phyloP scores from a whole-genome alignment of 2,113 vertebrate genomes.

The Clarias gariepinus region DNA sequence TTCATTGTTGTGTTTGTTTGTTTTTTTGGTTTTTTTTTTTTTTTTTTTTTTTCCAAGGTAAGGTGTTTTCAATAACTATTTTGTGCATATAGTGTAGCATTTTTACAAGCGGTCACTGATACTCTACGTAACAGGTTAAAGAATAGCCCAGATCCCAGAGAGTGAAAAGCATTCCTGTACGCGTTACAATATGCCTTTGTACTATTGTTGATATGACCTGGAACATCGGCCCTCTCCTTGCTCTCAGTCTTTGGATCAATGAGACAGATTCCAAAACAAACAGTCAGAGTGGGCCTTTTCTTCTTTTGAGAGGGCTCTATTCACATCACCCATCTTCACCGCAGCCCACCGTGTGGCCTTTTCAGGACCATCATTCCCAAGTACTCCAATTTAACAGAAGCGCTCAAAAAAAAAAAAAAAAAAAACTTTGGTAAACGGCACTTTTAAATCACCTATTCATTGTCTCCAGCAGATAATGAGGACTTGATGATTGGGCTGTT shows the following conservation, averaged over 20 bases:
- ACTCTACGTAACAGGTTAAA: constrained; percentile 47
- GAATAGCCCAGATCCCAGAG: constrained; percentile 50
- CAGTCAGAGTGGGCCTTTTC: constrained; percentile 69
- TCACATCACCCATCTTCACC: constrained; percentile 61
- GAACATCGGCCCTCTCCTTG: constrained; percentile 63
- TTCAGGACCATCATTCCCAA: constrained; percentile 43
- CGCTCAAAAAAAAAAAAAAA: constrained; percentile 55
- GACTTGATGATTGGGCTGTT: constrained; percentile 58
- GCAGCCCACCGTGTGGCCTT: constrained; percentile 54
- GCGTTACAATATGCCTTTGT: constrained; percentile 65
- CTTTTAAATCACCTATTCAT: constrained; percentile 58
- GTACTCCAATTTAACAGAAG: constrained; percentile 53
- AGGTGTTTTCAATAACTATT: not conserved
- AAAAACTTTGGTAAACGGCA: constrained; percentile 29
- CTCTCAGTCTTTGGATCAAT: constrained; percentile 71
- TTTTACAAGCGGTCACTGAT: not conserved
- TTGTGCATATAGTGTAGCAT: not conserved
- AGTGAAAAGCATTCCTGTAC: constrained; percentile 55
- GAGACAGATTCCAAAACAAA: constrained; percentile 77
- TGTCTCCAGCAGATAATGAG: constrained; percentile 58
- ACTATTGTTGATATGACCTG: constrained; percentile 63
- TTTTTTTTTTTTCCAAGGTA: not conserved
- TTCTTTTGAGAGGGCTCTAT: constrained; percentile 64
- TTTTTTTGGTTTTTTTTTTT: too few relatives aligned
- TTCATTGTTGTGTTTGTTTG: too few relatives aligned